Percentiles rank a stretch among this genome's conserved stretches.
phyloP scores from a whole-genome alignment of 2,888 invertebrate genomes.

The Leptopilina myrica region DNA sequence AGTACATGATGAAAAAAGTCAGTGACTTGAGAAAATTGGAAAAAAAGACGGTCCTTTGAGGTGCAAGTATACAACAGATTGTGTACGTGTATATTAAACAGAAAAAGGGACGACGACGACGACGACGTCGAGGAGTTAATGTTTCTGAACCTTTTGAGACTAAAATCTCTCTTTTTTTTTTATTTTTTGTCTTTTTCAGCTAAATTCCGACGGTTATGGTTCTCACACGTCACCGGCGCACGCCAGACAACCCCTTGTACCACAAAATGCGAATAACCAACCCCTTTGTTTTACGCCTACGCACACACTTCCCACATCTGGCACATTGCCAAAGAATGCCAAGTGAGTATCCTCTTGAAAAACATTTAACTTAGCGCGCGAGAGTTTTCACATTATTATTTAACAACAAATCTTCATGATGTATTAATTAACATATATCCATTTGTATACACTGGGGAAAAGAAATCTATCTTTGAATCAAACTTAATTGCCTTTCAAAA shows the following conservation, averaged over 20 bases:
- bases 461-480: no score
- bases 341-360: constrained; percentile 83
- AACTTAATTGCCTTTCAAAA: no score
- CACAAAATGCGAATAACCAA: constrained; percentile 80
- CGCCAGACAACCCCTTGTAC: constrained; percentile 86
- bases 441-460: no score
- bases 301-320: constrained; percentile 78
- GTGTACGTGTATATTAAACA: neutral
- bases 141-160: constrained; percentile 14
- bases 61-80: neutral
- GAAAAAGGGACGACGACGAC: neutral
- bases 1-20: neutral
- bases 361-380: neutral
- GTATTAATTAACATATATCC: no score
- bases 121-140: neutral
- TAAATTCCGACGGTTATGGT: constrained; percentile 92
- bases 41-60: constrained; percentile 20
- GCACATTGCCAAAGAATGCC: constrained; percentile 88
- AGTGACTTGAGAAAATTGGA: constrained; percentile 13
- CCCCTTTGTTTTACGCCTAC: constrained; percentile 73
- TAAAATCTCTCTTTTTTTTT: constrained; percentile 4
- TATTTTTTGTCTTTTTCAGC: constrained; percentile 78
- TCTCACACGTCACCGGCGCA: constrained; percentile 90
- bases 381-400: constrained; percentile 18
- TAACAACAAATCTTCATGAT: constrained; percentile 11